A percentile compares a stretch with the other conserved stretches of the same genome.
phyloP scores from a whole-genome alignment of 1,140 invertebrate species.

The Diachasmimorpha longicaudata region DNA sequence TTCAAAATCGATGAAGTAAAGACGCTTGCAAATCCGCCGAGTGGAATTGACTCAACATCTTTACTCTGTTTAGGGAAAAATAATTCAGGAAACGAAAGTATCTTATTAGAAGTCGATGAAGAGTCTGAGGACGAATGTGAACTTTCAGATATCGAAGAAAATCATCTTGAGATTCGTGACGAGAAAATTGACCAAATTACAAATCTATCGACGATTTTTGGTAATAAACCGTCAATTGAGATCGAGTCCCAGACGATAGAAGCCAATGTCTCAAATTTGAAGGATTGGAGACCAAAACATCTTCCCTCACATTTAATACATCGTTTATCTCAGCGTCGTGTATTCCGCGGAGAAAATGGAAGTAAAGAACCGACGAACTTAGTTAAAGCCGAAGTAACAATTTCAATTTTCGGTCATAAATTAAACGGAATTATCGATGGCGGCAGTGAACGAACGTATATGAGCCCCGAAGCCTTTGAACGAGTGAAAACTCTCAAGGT shows the following conservation, averaged over 20 bases:
- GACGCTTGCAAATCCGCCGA: slow-evolving; percentile 2
- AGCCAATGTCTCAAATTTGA: background rate
- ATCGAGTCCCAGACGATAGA: background rate
- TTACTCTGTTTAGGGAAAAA: background rate
- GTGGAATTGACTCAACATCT: slow-evolving; percentile 6
- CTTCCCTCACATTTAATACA: background rate
- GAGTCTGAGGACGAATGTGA: slow-evolving; percentile 7
- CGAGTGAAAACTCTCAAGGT: slow-evolving; percentile 12
- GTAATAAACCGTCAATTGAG: background rate
- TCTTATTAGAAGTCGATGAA: background rate
- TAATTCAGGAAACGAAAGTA: background rate
- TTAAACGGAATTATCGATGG: slow-evolving; percentile 27
- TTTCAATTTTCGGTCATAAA: slow-evolving; percentile 21
- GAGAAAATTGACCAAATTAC: background rate
- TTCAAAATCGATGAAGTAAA: slow-evolving; percentile 6
- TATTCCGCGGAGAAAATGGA: background rate
- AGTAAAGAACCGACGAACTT: background rate
- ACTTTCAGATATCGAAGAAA: too few relatives aligned
- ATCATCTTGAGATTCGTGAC: too few relatives aligned
- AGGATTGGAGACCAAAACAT: background rate
- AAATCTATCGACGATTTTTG: background rate
- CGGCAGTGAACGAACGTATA: slow-evolving; percentile 26
- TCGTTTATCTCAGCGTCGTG: slow-evolving; percentile 9
- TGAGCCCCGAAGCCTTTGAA: slow-evolving; percentile 16
- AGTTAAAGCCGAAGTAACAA: slow-evolving; percentile 12